Evolutionary conservation across 2,797 vertebrate genomes (phyloP).

Genomic region (Garrulus glandarius): DNA sequence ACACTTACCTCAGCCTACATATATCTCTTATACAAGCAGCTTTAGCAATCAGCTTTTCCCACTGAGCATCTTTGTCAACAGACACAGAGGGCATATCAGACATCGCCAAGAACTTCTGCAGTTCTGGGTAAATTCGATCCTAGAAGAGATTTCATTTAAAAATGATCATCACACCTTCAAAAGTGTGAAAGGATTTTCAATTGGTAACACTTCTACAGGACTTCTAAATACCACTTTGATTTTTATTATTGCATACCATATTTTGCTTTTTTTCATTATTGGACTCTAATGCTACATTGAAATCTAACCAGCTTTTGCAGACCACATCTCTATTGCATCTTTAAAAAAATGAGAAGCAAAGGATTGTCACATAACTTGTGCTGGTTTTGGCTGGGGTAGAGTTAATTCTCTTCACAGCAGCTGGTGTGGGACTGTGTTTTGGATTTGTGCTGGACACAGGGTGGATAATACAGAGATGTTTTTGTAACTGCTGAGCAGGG

Average conservation of each 20-base stretch:
- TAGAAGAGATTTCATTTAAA: constrained; percentile 51
- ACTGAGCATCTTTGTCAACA: constrained; percentile 83
- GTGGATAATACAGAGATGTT: not conserved
- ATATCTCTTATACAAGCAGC: constrained; percentile 90
- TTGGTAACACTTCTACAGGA: not conserved
- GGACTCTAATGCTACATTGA: not conserved
- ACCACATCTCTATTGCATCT: not conserved
- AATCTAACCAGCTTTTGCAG: not conserved
- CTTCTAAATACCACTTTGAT: not conserved
- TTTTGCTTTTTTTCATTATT: not conserved
- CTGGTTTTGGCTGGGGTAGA: not conserved
- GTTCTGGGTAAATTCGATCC: constrained; percentile 93
- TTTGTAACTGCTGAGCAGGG: not conserved
- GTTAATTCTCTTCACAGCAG: not conserved
- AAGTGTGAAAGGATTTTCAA: not conserved
- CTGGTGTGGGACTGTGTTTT: not conserved
- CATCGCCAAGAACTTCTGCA: constrained; percentile 85
- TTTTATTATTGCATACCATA: not conserved
- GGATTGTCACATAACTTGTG: not conserved
- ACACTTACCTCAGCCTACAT: constrained; percentile 86
- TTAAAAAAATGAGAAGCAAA: not conserved
- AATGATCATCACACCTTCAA: not conserved
- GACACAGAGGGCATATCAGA: constrained; percentile 76
- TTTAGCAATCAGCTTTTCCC: constrained; percentile 90
- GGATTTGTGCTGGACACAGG: not conserved